Percentiles rank a stretch among this genome's conserved stretches.
Evolutionary conservation across 1,140 invertebrate species (phyloP).

Genomic region (Drosophila seguyi): DNA sequence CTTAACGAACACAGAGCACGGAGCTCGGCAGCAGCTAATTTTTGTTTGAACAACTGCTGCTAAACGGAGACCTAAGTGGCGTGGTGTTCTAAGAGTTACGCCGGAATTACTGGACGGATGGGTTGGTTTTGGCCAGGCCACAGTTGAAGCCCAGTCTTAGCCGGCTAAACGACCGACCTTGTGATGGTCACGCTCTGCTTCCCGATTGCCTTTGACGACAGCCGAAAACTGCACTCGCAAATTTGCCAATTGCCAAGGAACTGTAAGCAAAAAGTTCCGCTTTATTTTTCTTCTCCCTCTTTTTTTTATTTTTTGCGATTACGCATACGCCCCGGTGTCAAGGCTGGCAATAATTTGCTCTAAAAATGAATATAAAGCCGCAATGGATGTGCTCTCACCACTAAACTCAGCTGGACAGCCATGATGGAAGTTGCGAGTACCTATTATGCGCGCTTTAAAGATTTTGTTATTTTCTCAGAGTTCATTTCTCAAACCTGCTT

Average conservation of each 20-base stretch:
- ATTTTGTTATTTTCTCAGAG: background rate
- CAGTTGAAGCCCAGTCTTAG: background rate
- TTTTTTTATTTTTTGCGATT: constrained; percentile 34
- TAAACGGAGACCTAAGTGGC: constrained; percentile 53
- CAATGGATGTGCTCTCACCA: constrained; percentile 25
- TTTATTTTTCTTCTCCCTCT: constrained; percentile 1
- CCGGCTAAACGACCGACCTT: constrained; percentile 51
- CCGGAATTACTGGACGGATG: constrained; percentile 25
- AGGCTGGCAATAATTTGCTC: constrained; percentile 56
- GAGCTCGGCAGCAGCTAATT: background rate
- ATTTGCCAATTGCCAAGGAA: constrained; percentile 20
- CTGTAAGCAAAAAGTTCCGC: constrained; percentile 25
- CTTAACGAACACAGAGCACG: constrained; percentile 28
- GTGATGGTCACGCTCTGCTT: constrained; percentile 72
- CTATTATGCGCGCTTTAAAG: background rate
- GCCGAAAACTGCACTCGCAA: constrained; percentile 29
- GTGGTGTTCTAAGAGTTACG: constrained; percentile 17
- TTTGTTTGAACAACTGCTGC: constrained; percentile 55
- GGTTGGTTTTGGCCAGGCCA: constrained; percentile 2
- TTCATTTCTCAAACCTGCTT: background rate
- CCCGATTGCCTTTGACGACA: constrained; percentile 59
- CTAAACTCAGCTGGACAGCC: background rate
- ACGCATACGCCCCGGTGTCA: constrained; percentile 65
- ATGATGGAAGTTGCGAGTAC: background rate
- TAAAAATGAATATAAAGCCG: constrained; percentile 25